These are phyloP conservation scores for Macrotus californicus DNA, from an alignment of 2,113 vertebrate genomes.

Conservation along the genomic window DNA sequence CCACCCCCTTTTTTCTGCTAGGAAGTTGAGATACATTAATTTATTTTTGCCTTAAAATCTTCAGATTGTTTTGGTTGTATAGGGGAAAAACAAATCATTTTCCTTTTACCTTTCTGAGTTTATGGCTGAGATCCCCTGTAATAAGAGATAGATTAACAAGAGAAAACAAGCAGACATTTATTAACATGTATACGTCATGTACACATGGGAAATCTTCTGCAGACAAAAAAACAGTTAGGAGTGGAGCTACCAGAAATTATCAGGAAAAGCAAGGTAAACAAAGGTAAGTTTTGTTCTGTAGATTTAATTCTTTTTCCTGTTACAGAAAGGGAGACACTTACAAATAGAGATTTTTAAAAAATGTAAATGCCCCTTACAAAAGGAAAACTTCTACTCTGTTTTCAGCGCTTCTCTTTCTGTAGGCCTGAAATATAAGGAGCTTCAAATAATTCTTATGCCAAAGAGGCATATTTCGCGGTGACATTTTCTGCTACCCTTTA, in stretches of 20 bases:
- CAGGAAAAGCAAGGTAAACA: neutral
- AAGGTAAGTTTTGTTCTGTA: neutral
- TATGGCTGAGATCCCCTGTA: neutral
- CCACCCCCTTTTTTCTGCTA: neutral
- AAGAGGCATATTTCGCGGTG: neutral
- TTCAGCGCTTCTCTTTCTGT: neutral
- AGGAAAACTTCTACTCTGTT: neutral
- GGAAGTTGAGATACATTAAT: neutral
- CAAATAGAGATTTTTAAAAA: neutral
- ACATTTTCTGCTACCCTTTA: neutral
- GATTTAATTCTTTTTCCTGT: neutral
- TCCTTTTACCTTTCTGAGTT: neutral
- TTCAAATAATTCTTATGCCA: neutral
- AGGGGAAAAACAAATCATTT: neutral
- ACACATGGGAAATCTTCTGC: neutral
- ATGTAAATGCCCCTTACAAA: neutral
- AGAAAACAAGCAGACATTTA: neutral
- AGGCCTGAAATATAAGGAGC: neutral
- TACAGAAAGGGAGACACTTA: neutral
- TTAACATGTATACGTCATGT: neutral
- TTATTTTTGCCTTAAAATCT: constrained; percentile 12
- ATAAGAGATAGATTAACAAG: neutral
- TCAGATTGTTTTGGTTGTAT: neutral
- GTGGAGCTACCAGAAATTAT: neutral
- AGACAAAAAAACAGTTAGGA: neutral